Evolutionary conservation across 2,888 invertebrate species (phyloP).

Genomic region (Acleris cristana): DNA sequence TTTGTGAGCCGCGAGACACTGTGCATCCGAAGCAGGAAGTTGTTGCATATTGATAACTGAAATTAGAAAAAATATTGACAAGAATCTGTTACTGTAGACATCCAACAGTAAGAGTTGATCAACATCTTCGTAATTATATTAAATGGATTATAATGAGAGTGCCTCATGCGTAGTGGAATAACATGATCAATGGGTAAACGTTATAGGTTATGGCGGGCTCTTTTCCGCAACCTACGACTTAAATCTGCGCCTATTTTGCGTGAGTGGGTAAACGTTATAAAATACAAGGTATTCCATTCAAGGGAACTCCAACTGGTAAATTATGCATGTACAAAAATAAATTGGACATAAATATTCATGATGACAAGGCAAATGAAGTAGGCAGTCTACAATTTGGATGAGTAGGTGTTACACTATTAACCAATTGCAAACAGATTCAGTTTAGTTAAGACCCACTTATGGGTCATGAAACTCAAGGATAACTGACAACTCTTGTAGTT

Average conservation of each 20-base stretch:
- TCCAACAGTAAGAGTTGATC: no score
- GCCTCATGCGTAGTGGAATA: no score
- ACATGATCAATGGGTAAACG: no score
- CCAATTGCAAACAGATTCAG: constrained; percentile 1
- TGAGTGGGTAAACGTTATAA: no score
- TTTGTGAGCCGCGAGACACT: constrained; percentile 92
- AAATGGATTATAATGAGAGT: no score
- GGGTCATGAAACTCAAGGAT: background rate
- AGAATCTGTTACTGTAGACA: no score
- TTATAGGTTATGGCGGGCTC: no score
- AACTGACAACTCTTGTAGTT: background rate
- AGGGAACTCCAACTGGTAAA: no score
- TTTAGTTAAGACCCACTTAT: background rate
- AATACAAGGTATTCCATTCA: no score
- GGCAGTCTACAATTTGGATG: background rate
- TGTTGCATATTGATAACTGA: constrained; percentile 93
- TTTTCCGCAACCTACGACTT: no score
- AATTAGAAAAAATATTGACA: constrained; percentile 9
- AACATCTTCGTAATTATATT: background rate
- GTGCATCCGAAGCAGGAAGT: constrained; percentile 94
- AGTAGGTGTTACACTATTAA: background rate
- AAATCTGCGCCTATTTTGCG: no score
- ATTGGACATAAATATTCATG: background rate
- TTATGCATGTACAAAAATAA: no score
- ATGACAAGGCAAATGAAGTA: background rate